Conservation (phyloP, 2,797 vertebrate species). For the Saguinus oedipus region DNA sequence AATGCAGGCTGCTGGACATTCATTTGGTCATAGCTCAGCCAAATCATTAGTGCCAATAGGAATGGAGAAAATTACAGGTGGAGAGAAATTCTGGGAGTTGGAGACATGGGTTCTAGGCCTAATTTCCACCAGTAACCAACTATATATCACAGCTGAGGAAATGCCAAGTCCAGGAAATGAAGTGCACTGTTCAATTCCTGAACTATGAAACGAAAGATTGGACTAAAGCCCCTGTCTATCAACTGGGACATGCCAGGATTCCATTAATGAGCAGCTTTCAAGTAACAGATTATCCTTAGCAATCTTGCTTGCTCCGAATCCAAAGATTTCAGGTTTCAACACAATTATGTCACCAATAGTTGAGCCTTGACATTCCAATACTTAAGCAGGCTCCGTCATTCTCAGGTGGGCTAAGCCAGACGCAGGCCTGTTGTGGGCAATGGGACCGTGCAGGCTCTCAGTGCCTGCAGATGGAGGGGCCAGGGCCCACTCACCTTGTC, state of each 20-base stretch:
- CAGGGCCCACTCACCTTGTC: conserved; percentile 90
- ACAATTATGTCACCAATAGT: background rate
- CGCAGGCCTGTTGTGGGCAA: background rate
- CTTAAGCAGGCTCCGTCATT: background rate
- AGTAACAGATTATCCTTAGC: background rate
- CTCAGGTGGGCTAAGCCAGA: background rate
- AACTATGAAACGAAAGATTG: background rate
- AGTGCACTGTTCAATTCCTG: background rate
- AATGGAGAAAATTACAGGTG: background rate
- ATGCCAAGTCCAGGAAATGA: background rate
- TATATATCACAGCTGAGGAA: background rate
- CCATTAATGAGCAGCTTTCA: background rate
- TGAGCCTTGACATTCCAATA: background rate
- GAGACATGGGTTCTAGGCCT: background rate
- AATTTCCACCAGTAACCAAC: background rate
- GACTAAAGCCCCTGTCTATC: background rate
- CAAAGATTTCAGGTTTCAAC: background rate
- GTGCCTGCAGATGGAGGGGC: no score
- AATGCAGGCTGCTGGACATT: background rate
- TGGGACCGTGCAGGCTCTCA: background rate
- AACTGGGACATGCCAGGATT: background rate
- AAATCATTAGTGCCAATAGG: background rate
- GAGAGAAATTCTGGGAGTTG: background rate
- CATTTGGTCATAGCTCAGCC: background rate
- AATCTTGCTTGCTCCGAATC: background rate